These are phyloP conservation scores for Nycteola revayana DNA, from an alignment of 2,888 invertebrate genomes.

Conservation along the genomic window DNA sequence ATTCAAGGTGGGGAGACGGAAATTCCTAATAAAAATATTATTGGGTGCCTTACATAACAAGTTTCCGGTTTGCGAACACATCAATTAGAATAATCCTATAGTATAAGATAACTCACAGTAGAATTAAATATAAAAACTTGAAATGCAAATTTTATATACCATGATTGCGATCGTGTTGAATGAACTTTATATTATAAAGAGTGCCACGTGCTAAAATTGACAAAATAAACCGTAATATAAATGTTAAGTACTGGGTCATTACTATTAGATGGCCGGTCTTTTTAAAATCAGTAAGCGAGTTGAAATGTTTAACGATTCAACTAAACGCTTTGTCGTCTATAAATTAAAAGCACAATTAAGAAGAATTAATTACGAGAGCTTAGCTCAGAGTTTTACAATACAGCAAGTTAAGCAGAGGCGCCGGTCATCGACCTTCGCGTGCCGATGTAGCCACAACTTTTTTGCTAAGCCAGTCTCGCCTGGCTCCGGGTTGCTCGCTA, in stretches of 20 bases:
- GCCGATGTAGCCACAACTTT: conserved; percentile 59
- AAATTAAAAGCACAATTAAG: conserved; percentile 17
- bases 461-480: conserved; percentile 65
- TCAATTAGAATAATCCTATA: conserved; percentile 30
- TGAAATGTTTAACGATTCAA: too few relatives aligned
- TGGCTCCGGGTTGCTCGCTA: conserved; percentile 55
- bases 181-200: conserved; percentile 11
- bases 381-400: conserved; percentile 60
- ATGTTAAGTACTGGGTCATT: background rate
- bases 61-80: conserved; percentile 36
- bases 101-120: conserved; percentile 20
- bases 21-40: conserved; percentile 44
- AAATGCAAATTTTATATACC: conserved; percentile 30
- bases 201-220: conserved; percentile 25
- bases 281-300: too few relatives aligned
- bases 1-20: conserved; percentile 42
- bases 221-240: conserved; percentile 10
- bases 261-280: too few relatives aligned
- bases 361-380: conserved; percentile 49
- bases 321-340: conserved; percentile 31
- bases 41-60: conserved; percentile 40
- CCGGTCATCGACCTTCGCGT: conserved; percentile 64
- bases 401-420: conserved; percentile 49
- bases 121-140: conserved; percentile 24
- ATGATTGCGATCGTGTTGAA: conserved; percentile 19